Conservation (phyloP, 2,797 vertebrate species). For the Chelmon rostratus region DNA sequence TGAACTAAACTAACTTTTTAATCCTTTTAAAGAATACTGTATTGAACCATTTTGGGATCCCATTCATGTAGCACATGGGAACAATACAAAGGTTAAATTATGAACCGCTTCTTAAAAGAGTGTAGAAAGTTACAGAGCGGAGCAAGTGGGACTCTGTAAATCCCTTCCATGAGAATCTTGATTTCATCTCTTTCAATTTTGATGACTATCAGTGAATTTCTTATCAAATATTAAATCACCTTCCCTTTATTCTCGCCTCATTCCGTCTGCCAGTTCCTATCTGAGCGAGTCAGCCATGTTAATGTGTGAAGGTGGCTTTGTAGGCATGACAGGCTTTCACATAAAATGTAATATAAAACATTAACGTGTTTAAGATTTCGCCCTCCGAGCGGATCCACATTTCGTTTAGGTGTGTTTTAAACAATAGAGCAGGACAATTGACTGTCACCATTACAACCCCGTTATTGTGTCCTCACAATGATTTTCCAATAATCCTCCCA, state of each 20-base stretch:
- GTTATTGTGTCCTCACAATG: conserved; percentile 39
- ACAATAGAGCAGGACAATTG: conserved; percentile 21
- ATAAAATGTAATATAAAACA: not conserved
- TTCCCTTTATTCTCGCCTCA: not conserved
- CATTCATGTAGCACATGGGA: too few species aligned
- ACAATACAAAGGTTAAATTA: too few species aligned
- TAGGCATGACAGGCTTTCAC: not conserved
- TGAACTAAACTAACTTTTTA: not conserved
- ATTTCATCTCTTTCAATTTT: not conserved
- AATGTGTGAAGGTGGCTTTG: not conserved
- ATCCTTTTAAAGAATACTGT: not conserved
- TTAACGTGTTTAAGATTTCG: conserved; percentile 7
- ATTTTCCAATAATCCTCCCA: conserved; percentile 46
- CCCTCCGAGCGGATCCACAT: not conserved
- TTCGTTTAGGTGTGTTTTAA: conserved; percentile 12
- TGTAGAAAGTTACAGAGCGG: not conserved
- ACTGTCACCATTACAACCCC: not conserved
- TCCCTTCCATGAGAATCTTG: not conserved
- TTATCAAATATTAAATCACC: conserved; percentile 24
- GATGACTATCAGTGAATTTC: conserved; percentile 2
- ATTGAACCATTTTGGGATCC: too few species aligned
- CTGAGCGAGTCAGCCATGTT: not conserved
- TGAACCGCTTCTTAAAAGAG: too few species aligned
- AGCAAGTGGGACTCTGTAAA: not conserved
- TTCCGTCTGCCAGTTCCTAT: not conserved